Conservation (phyloP, 2,888 invertebrate genomes). For the Capitulum mitella region DNA sequence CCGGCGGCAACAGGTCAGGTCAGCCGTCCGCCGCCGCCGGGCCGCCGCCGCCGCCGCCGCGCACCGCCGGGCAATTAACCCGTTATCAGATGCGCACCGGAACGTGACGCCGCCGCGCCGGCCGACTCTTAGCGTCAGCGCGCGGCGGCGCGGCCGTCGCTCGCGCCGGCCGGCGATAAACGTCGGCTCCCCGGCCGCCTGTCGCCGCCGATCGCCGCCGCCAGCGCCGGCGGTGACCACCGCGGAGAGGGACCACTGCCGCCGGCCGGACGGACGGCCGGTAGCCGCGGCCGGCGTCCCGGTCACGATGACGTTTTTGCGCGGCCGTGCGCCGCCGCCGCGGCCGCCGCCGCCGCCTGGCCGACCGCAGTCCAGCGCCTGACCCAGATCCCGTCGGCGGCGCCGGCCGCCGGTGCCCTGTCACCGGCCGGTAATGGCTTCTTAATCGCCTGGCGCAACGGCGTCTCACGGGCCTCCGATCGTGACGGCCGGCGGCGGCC, state of each 20-base stretch:
- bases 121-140: not conserved
- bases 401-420: too few species aligned
- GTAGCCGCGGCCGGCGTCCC: not conserved
- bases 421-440: not conserved
- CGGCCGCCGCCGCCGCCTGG: not conserved
- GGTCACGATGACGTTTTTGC: not conserved
- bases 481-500: not conserved
- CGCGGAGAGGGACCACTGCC: too few species aligned
- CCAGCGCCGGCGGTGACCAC: too few species aligned
- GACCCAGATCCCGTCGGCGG: not conserved
- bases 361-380: not conserved
- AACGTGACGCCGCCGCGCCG: not conserved
- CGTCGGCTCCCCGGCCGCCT: not conserved
- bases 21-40: not conserved
- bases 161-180: not conserved
- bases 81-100: not conserved
- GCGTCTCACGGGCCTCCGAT: not conserved
- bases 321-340: too few species aligned
- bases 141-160: not conserved
- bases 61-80: not conserved
- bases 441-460: not conserved
- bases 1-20: not conserved
- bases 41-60: not conserved
- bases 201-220: not conserved
- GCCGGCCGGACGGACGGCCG: too few species aligned